phyloP scores from a whole-genome alignment of 2,797 vertebrate species.

The Gobionotothen gibberifrons region DNA sequence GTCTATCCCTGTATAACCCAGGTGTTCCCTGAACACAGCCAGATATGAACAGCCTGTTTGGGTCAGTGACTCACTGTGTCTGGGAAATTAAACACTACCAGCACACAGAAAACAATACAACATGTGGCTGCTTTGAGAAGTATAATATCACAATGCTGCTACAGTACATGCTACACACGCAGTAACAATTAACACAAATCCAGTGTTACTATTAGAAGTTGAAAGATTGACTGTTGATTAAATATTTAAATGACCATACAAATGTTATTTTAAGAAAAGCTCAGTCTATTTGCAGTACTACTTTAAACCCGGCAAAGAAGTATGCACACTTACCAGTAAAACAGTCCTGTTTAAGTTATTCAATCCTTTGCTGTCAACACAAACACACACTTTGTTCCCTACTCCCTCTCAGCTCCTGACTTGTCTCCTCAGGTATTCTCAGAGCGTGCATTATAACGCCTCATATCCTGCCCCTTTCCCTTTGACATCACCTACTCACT shows the following conservation, averaged over 20 bases:
- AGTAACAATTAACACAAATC: background rate
- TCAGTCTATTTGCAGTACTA: background rate
- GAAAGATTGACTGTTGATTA: background rate
- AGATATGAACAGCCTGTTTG: slow-evolving; percentile 45
- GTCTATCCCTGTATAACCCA: slow-evolving; percentile 40
- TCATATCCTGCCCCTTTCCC: slow-evolving; percentile 67
- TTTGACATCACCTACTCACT: slow-evolving; percentile 73
- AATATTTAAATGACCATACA: background rate
- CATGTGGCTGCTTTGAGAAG: slow-evolving; percentile 9
- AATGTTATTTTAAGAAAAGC: slow-evolving; percentile 6
- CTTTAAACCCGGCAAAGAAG: slow-evolving; percentile 30
- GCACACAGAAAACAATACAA: background rate
- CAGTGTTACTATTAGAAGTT: background rate
- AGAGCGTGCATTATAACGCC: slow-evolving; percentile 58
- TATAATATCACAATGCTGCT: background rate
- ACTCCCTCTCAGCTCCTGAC: slow-evolving; percentile 70
- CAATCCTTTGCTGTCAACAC: slow-evolving; percentile 57
- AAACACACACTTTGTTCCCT: slow-evolving; percentile 57
- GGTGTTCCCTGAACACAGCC: slow-evolving; percentile 62
- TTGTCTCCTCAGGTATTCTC: slow-evolving; percentile 83
- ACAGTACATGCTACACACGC: background rate
- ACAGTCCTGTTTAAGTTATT: slow-evolving; percentile 25
- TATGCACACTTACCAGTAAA: slow-evolving; percentile 64
- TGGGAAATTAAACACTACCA: slow-evolving; percentile 41
- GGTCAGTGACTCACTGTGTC: slow-evolving; percentile 68